phyloP scores from a whole-genome alignment of 2,797 vertebrate species.

The Oreonectes daqikongensis region DNA sequence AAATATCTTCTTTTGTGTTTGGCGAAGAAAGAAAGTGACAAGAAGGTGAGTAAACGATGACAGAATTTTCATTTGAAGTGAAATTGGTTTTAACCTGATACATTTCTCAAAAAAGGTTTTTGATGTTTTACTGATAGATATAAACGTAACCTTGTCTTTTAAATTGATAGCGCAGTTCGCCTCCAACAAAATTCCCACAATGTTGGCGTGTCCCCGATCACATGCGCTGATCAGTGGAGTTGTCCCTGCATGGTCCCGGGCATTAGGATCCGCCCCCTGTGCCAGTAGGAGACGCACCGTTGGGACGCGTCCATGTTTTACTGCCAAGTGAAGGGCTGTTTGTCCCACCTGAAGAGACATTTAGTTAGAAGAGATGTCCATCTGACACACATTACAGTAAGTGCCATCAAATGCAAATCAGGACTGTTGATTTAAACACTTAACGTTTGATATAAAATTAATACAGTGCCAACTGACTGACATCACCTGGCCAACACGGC shows the following conservation, averaged over 20 bases:
- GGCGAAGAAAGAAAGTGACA: too few relatives aligned
- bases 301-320: slow-evolving; percentile 86
- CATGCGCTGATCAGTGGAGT: slow-evolving; percentile 92
- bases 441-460: background rate
- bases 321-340: slow-evolving; percentile 91
- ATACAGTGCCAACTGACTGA: background rate
- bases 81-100: background rate
- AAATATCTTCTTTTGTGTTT: too few relatives aligned
- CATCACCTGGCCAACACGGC: slow-evolving; percentile 81
- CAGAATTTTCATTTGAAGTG: too few relatives aligned
- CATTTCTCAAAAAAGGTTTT: background rate
- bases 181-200: slow-evolving; percentile 85
- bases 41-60: too few relatives aligned
- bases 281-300: slow-evolving; percentile 88
- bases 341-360: slow-evolving; percentile 78
- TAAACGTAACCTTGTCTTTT: slow-evolving; percentile 82
- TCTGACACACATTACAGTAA: slow-evolving; percentile 1
- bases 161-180: slow-evolving; percentile 81
- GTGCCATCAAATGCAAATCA: slow-evolving; percentile 5
- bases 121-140: too few relatives aligned
- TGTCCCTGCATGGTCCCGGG: slow-evolving; percentile 86
- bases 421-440: background rate
- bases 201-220: slow-evolving; percentile 82
- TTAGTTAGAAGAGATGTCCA: background rate
- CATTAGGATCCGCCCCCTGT: slow-evolving; percentile 84